These are phyloP conservation scores for Apis florea DNA, from an alignment of 1,140 invertebrate genomes.

Conservation along the genomic window DNA sequence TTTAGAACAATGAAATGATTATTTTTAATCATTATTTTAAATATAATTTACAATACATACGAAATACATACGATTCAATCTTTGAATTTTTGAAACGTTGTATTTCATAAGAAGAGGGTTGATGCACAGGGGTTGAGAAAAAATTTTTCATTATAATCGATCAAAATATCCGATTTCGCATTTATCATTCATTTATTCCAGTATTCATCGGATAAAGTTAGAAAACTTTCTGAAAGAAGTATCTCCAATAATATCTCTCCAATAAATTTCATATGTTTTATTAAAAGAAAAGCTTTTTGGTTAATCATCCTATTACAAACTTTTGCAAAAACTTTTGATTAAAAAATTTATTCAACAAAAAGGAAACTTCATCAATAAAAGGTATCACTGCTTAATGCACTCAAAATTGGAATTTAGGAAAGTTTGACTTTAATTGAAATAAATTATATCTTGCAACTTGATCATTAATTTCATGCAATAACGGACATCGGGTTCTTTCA, in stretches of 20 bases:
- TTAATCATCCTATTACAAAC: slow-evolving; percentile 1
- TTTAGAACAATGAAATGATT: neutral
- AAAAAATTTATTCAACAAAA: neutral
- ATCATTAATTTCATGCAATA: neutral
- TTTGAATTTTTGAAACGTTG: neutral
- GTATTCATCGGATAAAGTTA: neutral
- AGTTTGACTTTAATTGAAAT: slow-evolving; percentile 15
- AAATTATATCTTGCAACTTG: neutral
- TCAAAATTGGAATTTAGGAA: neutral
- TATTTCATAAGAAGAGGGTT: neutral
- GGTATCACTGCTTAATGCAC: neutral
- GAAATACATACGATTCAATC: neutral
- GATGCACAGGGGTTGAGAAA: neutral
- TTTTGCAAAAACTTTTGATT: neutral
- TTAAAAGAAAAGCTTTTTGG: neutral
- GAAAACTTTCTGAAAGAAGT: neutral
- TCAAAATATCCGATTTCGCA: neutral
- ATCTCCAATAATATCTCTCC: neutral
- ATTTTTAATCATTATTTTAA: neutral
- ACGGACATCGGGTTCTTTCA: neutral
- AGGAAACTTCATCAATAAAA: no score
- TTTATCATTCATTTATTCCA: neutral
- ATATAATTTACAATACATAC: neutral
- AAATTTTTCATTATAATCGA: neutral
- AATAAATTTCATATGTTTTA: neutral